These are phyloP conservation scores for Ochropleura leucogaster DNA, from an alignment of 2,888 invertebrate genomes.

Conservation along the genomic window DNA sequence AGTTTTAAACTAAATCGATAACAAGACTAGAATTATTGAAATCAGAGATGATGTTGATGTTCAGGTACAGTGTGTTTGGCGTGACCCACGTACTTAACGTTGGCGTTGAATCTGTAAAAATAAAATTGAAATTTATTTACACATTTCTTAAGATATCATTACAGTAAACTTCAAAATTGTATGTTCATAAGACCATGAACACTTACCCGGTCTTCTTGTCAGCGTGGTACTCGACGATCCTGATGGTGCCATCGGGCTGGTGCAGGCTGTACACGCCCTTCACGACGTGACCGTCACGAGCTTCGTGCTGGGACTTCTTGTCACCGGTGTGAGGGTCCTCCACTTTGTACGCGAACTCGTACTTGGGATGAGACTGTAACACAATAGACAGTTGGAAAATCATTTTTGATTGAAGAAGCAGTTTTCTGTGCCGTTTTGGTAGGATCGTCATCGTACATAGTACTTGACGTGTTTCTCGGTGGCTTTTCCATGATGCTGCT, in stretches of 20 bases:
- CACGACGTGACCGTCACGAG: conserved; percentile 89
- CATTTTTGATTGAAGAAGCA: too few species aligned
- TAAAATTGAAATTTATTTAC: neutral
- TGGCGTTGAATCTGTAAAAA: conserved; percentile 71
- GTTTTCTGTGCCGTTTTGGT: too few species aligned
- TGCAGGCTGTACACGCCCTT: conserved; percentile 89
- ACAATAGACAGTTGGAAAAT: neutral
- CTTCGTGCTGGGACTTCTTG: conserved; percentile 86
- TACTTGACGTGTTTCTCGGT: conserved; percentile 61
- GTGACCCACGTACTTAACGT: conserved; percentile 76
- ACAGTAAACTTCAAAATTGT: neutral
- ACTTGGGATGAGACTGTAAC: conserved; percentile 81
- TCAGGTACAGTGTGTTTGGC: conserved; percentile 80
- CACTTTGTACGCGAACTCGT: conserved; percentile 86
- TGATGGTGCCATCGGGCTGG: conserved; percentile 81
- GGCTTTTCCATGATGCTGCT: conserved; percentile 66
- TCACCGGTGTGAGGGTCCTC: conserved; percentile 88
- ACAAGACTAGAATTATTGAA: neutral
- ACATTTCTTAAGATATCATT: neutral
- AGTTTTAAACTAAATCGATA: conserved; percentile 19
- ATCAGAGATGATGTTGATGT: conserved; percentile 68
- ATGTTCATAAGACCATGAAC: neutral
- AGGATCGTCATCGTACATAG: conserved; percentile 43
- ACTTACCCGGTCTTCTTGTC: conserved; percentile 75
- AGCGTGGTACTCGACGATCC: conserved; percentile 86